Evolutionary conservation across 2,888 invertebrate genomes (phyloP).

Genomic region (Pachliopta kotzebuea): DNA sequence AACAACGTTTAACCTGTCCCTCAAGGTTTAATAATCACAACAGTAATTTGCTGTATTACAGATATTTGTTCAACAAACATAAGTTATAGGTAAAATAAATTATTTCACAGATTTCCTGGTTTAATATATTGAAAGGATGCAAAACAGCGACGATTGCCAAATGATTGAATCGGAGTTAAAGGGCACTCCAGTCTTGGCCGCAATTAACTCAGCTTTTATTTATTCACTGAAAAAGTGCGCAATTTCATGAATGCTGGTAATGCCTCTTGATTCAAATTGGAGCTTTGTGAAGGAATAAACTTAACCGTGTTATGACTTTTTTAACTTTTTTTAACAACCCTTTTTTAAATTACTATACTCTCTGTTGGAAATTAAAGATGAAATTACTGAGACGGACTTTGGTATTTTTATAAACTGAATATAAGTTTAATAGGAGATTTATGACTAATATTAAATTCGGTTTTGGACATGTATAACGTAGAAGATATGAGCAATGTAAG

Average conservation of each 20-base stretch:
- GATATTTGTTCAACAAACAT: no score
- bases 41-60: no score
- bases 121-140: constrained; percentile 22
- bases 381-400: neutral
- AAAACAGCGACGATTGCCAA: constrained; percentile 22
- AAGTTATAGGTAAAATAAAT: neutral
- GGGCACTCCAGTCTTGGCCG: constrained; percentile 19
- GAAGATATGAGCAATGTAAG: neutral
- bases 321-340: neutral
- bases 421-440: neutral
- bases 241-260: constrained; percentile 21
- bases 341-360: neutral
- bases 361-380: neutral
- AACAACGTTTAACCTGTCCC: no score
- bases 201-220: constrained; percentile 24
- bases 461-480: neutral
- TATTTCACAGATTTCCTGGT: neutral
- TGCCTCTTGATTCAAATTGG: constrained; percentile 15
- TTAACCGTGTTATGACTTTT: constrained; percentile 10
- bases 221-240: constrained; percentile 22
- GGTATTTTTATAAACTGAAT: neutral
- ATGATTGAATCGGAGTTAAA: constrained; percentile 23
- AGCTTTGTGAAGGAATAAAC: constrained; percentile 10
- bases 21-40: no score
- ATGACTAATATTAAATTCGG: no score